Evolutionary conservation across 2,113 vertebrate species (phyloP), one percentile per base, ranked within the genome.

Genomic region (Romanogobio albipinnatus): DNA sequence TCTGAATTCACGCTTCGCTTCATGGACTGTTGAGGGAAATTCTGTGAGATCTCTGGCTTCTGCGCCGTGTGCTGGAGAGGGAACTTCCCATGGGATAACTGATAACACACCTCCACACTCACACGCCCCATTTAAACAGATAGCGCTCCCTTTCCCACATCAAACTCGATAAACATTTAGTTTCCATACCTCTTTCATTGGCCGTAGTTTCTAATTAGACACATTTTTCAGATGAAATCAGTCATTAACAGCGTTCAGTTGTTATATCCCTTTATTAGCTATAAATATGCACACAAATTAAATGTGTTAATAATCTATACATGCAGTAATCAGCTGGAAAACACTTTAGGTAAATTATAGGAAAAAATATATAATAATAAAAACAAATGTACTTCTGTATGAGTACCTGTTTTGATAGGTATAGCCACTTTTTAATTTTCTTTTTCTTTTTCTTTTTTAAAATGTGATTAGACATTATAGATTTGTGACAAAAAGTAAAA

Each of bases 81-180:
- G 56, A 81, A 81, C 58, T 85, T 85, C 84, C 77, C 84, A n/a
- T 26, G 77, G 70, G 77, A 81, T 24, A 39, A 66, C 58, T 51
- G 39, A 73, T 73, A 81, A 81, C 53, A 71, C 75, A 84, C 61
- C 83, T 56, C 59, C 51, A 62, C 19, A 14, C 66, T 85, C 76
- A 36, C 84, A 61, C 56, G 66, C 26, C 68, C 76, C 24, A 29
- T 85, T 80, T 79, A 79, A 71, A 78, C 49, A 58, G 33, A 68
- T 15, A 79, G 49, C 13, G 29, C n/a, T 56, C 26, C 22, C 29
- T 68, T 68, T 81, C 45, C 45, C 45, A 22, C 26, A 51, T 49
- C 17, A 36, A 81, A 68, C 61, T 51, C 26, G 0, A 66, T 81
- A 53, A 39, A 68, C 61, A 68, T 33, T 81, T 51, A 5, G 43